Evolutionary conservation across 2,113 vertebrate species (phyloP), one percentile per base, ranked within the genome.

Genomic region (Callospermophilus lateralis): DNA sequence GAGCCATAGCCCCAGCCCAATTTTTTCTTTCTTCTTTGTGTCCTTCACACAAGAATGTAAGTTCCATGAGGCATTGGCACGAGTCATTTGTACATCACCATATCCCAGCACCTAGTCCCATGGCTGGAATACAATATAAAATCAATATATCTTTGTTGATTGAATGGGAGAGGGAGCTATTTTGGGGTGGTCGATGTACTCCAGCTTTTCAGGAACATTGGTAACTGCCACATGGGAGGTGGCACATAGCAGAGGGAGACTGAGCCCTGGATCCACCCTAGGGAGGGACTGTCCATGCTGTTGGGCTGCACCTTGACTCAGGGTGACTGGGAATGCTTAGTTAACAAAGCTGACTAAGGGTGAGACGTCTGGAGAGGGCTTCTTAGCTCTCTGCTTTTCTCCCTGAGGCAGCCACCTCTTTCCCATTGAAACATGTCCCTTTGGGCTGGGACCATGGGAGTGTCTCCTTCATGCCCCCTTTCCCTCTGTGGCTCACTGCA

Each of bases 311-410:
- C 34, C 6, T 78, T 22, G 20, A 1, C 26, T 37, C 15, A 6
- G 4, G 0, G 13, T 42, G 51, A 42, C 61, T 0, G 0, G 26
- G 6, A 16, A 6, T 34, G 70, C 76, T 86, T 34, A 4, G 5
- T 89, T 51, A 68, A 32, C n/a, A 24, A 77, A 70, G 53, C 37
- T 68, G 76, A 63, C 11, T 16, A 7, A 6, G 7, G 34, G 17
- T 16, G 39, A 85, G 53, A 53, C 8, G 20, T 9, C 84, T 58
- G 48, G 51, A 39, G 22, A 53, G 37, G 51, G 7, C 8, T 73
- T 74, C 73, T 79, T 5, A 79, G 76, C 42, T 73, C 24, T n/a
- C 30, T 51, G 12, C 58, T 83, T 76, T 63, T 76, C 16, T 34
- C 26, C 3, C 13, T 16, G 34, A 42, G n/a, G 24, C 84, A 53